Conservation (phyloP, 2,888 invertebrate genomes). For the Diplazon laetatorius region DNA sequence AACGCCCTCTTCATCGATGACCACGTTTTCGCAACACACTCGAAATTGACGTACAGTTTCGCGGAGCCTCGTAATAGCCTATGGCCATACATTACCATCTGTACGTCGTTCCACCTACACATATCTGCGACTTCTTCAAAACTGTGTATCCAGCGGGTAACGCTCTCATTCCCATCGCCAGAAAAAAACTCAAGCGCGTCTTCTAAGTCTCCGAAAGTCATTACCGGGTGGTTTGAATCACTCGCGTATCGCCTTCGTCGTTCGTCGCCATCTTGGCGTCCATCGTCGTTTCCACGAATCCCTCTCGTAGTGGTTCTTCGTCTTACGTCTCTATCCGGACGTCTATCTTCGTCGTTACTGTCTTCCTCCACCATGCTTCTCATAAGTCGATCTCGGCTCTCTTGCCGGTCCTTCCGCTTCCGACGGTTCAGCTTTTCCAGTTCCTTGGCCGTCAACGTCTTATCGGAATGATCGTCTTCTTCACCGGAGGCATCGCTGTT, state of each 20-base stretch:
- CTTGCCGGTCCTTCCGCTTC: background rate
- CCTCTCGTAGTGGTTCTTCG: too few species aligned
- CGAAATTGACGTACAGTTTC: conserved; percentile 17
- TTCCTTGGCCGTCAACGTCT: background rate
- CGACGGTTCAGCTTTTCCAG: background rate
- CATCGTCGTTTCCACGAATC: too few species aligned
- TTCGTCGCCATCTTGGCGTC: too few species aligned
- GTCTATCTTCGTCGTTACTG: too few species aligned
- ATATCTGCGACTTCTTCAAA: conserved; percentile 49
- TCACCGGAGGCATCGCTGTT: background rate
- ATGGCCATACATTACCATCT: conserved; percentile 38
- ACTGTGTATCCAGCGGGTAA: conserved; percentile 27
- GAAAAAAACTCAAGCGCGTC: conserved; percentile 43
- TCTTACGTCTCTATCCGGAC: too few species aligned
- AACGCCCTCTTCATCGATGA: conserved; percentile 51
- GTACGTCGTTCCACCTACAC: conserved; percentile 49
- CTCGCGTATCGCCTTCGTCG: too few species aligned
- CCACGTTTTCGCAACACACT: conserved; percentile 29
- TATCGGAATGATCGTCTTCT: conserved; percentile 27
- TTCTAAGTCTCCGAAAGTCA: conserved; percentile 47
- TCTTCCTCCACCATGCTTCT: too few species aligned
- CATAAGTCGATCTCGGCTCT: too few species aligned
- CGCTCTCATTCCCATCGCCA: conserved; percentile 48
- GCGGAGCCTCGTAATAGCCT: conserved; percentile 47
- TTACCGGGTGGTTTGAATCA: too few species aligned